Evolutionary conservation across 64 coral and sea anemone species (phyloP).

Genomic region (Porites lutea): DNA sequence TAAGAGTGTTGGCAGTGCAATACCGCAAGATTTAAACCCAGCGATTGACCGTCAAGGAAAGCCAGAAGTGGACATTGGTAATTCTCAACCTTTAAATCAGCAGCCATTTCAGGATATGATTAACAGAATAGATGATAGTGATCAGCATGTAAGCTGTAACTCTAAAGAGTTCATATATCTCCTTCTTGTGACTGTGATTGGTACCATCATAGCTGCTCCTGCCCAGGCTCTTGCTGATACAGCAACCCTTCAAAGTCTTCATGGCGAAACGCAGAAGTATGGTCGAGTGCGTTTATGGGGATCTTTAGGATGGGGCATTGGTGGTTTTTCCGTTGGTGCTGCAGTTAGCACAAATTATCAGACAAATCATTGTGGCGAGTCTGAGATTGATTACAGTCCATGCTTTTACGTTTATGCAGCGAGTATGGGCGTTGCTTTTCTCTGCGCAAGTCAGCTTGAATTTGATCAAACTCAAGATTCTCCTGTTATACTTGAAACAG

Average conservation of each 20-base stretch:
- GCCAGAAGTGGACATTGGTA: background rate
- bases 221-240: slow-evolving; percentile 87
- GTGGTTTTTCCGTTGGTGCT: slow-evolving; percentile 86
- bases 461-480: slow-evolving; percentile 26
- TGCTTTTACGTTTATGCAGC: slow-evolving; percentile 84
- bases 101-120: background rate
- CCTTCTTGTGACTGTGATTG: slow-evolving; percentile 77
- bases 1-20: background rate
- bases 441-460: slow-evolving; percentile 78
- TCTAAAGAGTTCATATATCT: slow-evolving; percentile 73
- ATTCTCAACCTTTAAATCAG: background rate
- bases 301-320: slow-evolving; percentile 86
- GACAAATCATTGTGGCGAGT: slow-evolving; percentile 60
- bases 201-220: slow-evolving; percentile 81
- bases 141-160: slow-evolving; percentile 17
- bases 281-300: slow-evolving; percentile 88
- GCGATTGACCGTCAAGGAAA: background rate
- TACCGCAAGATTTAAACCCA: background rate
- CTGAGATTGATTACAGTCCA: slow-evolving; percentile 75
- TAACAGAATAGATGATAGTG: background rate
- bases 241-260: slow-evolving; percentile 77
- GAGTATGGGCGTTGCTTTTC: slow-evolving; percentile 76
- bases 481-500: background rate
- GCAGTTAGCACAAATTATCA: slow-evolving; percentile 74
- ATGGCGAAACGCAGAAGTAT: slow-evolving; percentile 81